Evolutionary conservation across 2,797 vertebrate species (phyloP).

Genomic region (Enteromius mattozi): DNA sequence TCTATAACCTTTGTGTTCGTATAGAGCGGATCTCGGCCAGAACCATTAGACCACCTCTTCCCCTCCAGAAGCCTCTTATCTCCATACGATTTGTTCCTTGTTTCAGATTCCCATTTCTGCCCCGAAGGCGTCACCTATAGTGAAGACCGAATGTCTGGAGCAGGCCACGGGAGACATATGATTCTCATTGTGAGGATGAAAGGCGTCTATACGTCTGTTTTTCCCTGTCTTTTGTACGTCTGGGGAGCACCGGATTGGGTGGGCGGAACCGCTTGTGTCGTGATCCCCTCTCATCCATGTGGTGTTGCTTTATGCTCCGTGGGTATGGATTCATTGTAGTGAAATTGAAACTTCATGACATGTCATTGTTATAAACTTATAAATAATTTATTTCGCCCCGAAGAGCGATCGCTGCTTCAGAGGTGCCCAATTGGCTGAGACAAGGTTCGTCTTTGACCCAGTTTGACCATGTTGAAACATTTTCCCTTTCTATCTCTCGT

Average conservation of each 20-base stretch:
- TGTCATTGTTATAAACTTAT: conserved; percentile 55
- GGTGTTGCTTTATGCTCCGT: conserved; percentile 53
- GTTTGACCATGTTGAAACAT: conserved; percentile 40
- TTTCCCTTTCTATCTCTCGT: conserved; percentile 36
- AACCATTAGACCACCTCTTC: conserved; percentile 18
- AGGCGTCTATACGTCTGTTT: conserved; percentile 59
- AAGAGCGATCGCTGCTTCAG: conserved; percentile 23
- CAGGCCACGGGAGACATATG: conserved; percentile 50
- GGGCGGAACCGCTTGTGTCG: conserved; percentile 32
- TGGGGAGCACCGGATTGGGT: conserved; percentile 36
- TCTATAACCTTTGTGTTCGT: conserved; percentile 6
- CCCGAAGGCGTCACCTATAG: conserved; percentile 48
- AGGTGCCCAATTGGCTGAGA: conserved; percentile 36
- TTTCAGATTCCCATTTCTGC: conserved; percentile 50
- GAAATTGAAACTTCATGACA: conserved; percentile 61
- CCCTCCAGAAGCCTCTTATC: conserved; percentile 28
- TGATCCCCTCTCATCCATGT: conserved; percentile 48
- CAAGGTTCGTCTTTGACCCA: conserved; percentile 21
- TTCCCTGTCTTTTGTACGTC: conserved; percentile 47
- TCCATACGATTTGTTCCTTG: conserved; percentile 37
- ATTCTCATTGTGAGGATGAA: conserved; percentile 62
- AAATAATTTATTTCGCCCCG: conserved; percentile 34
- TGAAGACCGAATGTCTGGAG: conserved; percentile 42
- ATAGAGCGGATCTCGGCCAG: not conserved
- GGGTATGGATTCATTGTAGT: conserved; percentile 53